Conservation (phyloP, 2,113 vertebrate genomes). For the Rhipidura dahli region DNA sequence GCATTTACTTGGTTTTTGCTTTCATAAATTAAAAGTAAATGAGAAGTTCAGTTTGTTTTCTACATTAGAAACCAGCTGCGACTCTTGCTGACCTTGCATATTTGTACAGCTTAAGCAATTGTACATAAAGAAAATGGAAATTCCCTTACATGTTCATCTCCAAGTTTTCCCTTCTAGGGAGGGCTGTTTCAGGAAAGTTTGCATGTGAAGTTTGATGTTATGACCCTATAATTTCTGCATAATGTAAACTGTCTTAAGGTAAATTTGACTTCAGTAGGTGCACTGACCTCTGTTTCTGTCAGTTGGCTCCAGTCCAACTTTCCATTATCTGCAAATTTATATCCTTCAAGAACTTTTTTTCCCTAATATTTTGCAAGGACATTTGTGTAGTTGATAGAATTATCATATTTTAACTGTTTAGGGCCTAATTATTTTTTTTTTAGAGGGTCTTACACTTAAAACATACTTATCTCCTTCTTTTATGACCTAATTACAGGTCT, state of each 20-base stretch:
- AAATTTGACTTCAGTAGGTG: slow-evolving; percentile 73
- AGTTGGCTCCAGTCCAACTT: slow-evolving; percentile 80
- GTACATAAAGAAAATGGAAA: slow-evolving; percentile 61
- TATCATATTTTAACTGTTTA: slow-evolving; percentile 12
- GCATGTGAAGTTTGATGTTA: slow-evolving; percentile 36
- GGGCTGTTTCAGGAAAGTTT: slow-evolving; percentile 57
- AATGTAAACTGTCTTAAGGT: slow-evolving; percentile 76
- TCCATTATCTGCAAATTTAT: slow-evolving; percentile 78
- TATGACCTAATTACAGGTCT: slow-evolving; percentile 7
- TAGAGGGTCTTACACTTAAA: not conserved
- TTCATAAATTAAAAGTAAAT: slow-evolving; percentile 68
- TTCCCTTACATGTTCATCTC: slow-evolving; percentile 57
- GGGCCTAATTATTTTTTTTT: slow-evolving; percentile 42
- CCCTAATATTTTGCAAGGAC: slow-evolving; percentile 54
- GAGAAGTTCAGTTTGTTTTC: slow-evolving; percentile 70
- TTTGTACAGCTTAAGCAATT: slow-evolving; percentile 66
- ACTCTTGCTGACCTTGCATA: slow-evolving; percentile 70
- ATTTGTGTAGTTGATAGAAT: slow-evolving; percentile 46
- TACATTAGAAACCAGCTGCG: slow-evolving; percentile 60
- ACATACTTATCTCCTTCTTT: slow-evolving; percentile 10
- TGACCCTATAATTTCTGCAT: slow-evolving; percentile 59
- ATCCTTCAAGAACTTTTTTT: slow-evolving; percentile 58
- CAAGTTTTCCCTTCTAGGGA: slow-evolving; percentile 60
- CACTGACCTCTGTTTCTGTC: slow-evolving; percentile 73
- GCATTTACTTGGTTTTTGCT: slow-evolving; percentile 41